A percentile compares a stretch with the other conserved stretches of the same genome.
Conservation (phyloP, 2,888 invertebrate genomes). For the Cheilosia vernalis region DNA sequence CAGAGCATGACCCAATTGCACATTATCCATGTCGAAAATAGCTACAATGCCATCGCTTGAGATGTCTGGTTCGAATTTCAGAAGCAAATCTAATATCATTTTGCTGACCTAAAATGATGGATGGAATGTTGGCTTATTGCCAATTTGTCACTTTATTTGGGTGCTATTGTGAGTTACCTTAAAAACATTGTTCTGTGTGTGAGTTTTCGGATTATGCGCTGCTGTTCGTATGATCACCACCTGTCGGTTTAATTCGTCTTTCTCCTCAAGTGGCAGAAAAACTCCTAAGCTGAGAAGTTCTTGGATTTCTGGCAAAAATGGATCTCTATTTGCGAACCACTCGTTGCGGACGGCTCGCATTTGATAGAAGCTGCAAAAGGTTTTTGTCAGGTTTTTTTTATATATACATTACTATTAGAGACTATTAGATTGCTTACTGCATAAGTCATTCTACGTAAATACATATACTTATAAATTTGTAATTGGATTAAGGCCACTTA, state of each 20-base stretch:
- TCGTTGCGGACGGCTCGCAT: slow-evolving; percentile 85
- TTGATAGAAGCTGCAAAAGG: slow-evolving; percentile 84
- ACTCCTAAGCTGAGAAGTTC: slow-evolving; percentile 86
- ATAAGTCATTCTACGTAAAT: no score
- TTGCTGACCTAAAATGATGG: slow-evolving; percentile 82
- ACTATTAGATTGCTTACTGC: slow-evolving; percentile 5
- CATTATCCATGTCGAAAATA: slow-evolving; percentile 86
- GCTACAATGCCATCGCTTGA: slow-evolving; percentile 85
- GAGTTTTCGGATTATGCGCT: slow-evolving; percentile 85
- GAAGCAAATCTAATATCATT: slow-evolving; percentile 86
- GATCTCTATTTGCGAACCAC: slow-evolving; percentile 87
- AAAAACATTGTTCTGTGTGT: slow-evolving; percentile 86
- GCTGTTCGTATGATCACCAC: slow-evolving; percentile 86
- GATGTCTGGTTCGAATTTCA: slow-evolving; percentile 84
- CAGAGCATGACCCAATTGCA: slow-evolving; percentile 85
- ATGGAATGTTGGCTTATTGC: not conserved
- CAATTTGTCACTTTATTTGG: not conserved
- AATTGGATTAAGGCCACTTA: no score
- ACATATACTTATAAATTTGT: no score
- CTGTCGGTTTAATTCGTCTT: slow-evolving; percentile 84
- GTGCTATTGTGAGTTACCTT: slow-evolving; percentile 83
- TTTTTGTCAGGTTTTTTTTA: no score
- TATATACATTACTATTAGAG: no score
- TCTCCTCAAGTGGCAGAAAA: slow-evolving; percentile 85
- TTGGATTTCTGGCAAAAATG: slow-evolving; percentile 85